These are phyloP conservation scores for Diplazon laetatorius DNA, from an alignment of 2,888 invertebrate species.

Conservation along the genomic window DNA sequence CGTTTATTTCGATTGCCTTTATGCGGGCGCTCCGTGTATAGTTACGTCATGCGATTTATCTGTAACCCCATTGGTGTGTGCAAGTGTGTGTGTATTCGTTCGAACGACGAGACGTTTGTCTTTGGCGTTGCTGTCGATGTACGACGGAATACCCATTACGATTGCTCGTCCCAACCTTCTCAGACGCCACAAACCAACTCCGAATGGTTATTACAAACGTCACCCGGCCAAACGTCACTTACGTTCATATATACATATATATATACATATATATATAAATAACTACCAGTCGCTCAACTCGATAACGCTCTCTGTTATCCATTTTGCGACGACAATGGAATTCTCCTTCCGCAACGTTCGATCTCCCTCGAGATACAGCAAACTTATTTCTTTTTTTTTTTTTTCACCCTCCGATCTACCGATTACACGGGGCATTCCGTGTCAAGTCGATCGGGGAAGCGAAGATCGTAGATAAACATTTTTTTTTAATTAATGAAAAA, in stretches of 20 bases:
- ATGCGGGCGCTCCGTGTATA: conserved; percentile 70
- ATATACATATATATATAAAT: no score
- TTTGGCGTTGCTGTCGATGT: conserved; percentile 36
- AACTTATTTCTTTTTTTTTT: background rate
- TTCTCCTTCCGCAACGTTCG: conserved; percentile 37
- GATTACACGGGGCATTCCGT: no score
- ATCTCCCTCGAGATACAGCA: conserved; percentile 38
- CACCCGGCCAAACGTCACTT: conserved; percentile 44
- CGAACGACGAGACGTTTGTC: conserved; percentile 30
- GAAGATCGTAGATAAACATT: background rate
- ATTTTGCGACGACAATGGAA: conserved; percentile 32
- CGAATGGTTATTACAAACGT: conserved; percentile 19
- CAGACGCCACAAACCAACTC: conserved; percentile 30
- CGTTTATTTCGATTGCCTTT: conserved; percentile 79
- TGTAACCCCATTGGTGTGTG: conserved; percentile 22
- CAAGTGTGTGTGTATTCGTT: background rate
- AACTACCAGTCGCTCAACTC: conserved; percentile 25
- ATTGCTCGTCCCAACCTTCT: conserved; percentile 14
- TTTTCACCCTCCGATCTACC: no score
- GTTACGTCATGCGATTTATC: conserved; percentile 74
- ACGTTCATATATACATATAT: no score
- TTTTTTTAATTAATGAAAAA: background rate
- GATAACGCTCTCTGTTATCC: conserved; percentile 28
- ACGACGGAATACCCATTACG: conserved; percentile 27
- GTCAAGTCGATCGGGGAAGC: no score